Base-by-base conservation (phyloP, 2,113 vertebrate species). In the Peromyscus maniculatus region DNA sequence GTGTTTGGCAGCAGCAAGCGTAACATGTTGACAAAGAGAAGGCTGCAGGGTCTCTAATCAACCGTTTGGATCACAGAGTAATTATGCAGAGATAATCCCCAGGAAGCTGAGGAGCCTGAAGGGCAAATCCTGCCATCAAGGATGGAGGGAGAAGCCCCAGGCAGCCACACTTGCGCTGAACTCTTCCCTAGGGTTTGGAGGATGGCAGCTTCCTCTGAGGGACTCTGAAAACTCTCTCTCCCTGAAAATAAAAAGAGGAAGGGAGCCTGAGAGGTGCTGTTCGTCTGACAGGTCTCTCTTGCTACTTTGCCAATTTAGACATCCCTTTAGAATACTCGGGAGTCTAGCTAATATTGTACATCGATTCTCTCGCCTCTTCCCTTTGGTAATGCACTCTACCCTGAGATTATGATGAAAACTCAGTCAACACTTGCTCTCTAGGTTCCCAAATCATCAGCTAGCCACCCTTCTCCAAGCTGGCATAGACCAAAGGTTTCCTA, bases 21-120 rank as follows among this genome's bases (percentile, higher is more conserved):
- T 88, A 82, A 26, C 86, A 62, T 69, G 59, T 87, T 87, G 69
- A 92, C 79, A 88, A 87, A 95, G 84, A 90, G 93, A 96, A 39
- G 33, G 19, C 86, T 67, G 74, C 77, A 28, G 87, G 28, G 74
- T 75, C 55, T 93, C 74, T 79, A 78, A 92, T 92, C 91, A 96
- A 67, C 83, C 57, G 31, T 93, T 91, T 92, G 93, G 66, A 83
- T 96, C 67, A 88, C 86, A 95, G 72, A 66, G 71, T 92, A 94
- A 93, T 96, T 89, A 74, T 74, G 36, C 28, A 79, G 62, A 87
- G 55, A 74, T 69, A 82, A 89, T 86, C 55, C 67, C 75, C 55
- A 46, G 46, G 62, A 84, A 75, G 89, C 39, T n/a, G 49, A 64
- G 82, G 79, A 84, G 11, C 62, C 74, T 43, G 5, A 64, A 84